Percentiles rank a stretch among this genome's conserved stretches.
phyloP scores from a whole-genome alignment of 2,888 invertebrate genomes.

The Hemicrepidius hirtus region DNA sequence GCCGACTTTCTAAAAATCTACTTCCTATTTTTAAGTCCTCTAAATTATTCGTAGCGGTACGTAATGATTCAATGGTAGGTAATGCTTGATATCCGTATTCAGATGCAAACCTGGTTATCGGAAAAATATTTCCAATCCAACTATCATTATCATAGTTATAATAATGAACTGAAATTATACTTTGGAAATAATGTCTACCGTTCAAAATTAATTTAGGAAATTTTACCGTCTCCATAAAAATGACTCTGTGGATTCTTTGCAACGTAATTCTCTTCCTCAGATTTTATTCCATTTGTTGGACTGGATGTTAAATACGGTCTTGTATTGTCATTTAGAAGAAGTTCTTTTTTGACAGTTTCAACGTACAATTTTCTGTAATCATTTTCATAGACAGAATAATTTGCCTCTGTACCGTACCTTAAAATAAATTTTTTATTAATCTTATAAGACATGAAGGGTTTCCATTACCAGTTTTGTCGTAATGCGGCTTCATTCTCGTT shows the following conservation, averaged over 20 bases:
- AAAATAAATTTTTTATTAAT: slow-evolving; percentile 22
- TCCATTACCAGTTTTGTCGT: slow-evolving; percentile 83
- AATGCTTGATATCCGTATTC: slow-evolving; percentile 97
- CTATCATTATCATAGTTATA: slow-evolving; percentile 89
- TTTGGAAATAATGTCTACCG: neutral
- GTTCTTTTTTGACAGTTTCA: slow-evolving; percentile 81
- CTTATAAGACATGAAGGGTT: neutral
- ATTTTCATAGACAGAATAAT: slow-evolving; percentile 69
- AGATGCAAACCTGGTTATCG: slow-evolving; percentile 90
- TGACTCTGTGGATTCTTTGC: slow-evolving; percentile 85
- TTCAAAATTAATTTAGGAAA: neutral
- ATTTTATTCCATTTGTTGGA: slow-evolving; percentile 89
- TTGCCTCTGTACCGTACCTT: slow-evolving; percentile 72
- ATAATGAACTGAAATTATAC: slow-evolving; percentile 81
- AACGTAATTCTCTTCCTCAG: slow-evolving; percentile 85
- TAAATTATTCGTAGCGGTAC: slow-evolving; percentile 74
- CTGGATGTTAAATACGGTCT: slow-evolving; percentile 89
- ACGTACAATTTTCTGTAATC: slow-evolving; percentile 92
- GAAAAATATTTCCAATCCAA: slow-evolving; percentile 87
- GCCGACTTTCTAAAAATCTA: slow-evolving; percentile 83
- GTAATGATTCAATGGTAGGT: slow-evolving; percentile 83
- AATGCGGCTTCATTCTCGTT: slow-evolving; percentile 97
- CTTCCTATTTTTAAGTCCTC: slow-evolving; percentile 75
- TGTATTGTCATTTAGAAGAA: slow-evolving; percentile 77
- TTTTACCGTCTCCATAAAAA: slow-evolving; percentile 88